A percentile compares a stretch with the other conserved stretches of the same genome.
phyloP scores from a whole-genome alignment of 2,797 vertebrate species.

The Nyctalus aviator region DNA sequence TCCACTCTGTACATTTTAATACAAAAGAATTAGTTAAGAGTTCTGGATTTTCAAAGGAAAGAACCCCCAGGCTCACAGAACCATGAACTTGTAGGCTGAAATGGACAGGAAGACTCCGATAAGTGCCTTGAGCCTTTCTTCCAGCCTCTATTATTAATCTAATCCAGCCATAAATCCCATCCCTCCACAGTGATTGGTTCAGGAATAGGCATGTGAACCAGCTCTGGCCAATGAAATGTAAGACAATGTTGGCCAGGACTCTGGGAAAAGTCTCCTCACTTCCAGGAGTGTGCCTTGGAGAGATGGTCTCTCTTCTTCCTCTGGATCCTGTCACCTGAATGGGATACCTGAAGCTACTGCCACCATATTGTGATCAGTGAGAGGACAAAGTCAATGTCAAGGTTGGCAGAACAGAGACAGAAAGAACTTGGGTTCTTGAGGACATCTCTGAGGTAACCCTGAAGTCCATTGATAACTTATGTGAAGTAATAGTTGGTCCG shows the following conservation, averaged over 20 bases:
- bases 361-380: not conserved
- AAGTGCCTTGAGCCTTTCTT: no score
- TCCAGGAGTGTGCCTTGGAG: rapidly evolving
- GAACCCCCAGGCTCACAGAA: not conserved
- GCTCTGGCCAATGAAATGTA: not conserved
- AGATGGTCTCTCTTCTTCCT: not conserved
- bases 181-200: not conserved
- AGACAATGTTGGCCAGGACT: not conserved
- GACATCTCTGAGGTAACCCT: not conserved
- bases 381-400: not conserved
- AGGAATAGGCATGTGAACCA: not conserved
- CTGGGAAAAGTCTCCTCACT: not conserved
- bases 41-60: not conserved
- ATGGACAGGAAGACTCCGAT: not conserved
- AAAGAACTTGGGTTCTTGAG: not conserved
- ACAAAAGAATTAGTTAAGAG: not conserved
- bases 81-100: rapidly evolving
- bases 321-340: not conserved
- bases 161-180: not conserved
- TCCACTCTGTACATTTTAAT: not conserved
- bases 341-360: not conserved
- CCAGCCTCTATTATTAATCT: not conserved
- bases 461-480: not conserved
- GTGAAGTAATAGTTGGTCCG: no score
- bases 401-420: not conserved